Conservation (phyloP, 37 sponge, comb jelly and placozoan species). For the Tethya wilhelma region DNA sequence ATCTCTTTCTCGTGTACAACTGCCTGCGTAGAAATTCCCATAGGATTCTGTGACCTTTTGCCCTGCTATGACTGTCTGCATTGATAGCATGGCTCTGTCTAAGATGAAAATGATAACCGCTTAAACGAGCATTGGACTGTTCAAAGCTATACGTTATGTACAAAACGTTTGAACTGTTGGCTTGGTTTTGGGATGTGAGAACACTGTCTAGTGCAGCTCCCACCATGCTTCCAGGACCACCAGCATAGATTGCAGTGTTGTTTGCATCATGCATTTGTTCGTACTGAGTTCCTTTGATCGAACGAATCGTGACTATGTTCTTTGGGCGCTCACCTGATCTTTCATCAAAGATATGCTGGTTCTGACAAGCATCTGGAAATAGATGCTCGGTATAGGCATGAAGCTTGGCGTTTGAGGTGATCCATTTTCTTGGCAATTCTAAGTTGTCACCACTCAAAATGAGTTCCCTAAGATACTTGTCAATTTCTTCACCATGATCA, state of each 20-base stretch:
- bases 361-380: constrained; percentile 13
- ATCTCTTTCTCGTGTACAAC: neutral
- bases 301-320: neutral
- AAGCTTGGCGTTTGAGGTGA: neutral
- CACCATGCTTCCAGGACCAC: constrained; percentile 39
- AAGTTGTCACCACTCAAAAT: neutral
- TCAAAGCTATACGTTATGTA: constrained; percentile 12
- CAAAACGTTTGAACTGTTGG: neutral
- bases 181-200: neutral
- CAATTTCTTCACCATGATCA: no score
- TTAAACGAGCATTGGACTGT: constrained; percentile 22
- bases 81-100: constrained; percentile 1
- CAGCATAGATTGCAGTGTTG: constrained; percentile 4
- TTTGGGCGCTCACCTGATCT: neutral
- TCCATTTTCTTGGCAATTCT: constrained; percentile 14
- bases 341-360: constrained; percentile 1
- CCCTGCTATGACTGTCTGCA: neutral
- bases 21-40: neutral
- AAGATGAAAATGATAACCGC: neutral
- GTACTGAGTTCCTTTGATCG: constrained; percentile 20
- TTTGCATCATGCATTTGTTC: neutral
- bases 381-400: neutral
- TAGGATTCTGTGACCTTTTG: neutral
- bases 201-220: constrained; percentile 16
- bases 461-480: neutral